Percentiles rank a stretch among this genome's conserved stretches.
Conservation (phyloP, 2,797 vertebrate genomes). For the Brachymystax lenok region DNA sequence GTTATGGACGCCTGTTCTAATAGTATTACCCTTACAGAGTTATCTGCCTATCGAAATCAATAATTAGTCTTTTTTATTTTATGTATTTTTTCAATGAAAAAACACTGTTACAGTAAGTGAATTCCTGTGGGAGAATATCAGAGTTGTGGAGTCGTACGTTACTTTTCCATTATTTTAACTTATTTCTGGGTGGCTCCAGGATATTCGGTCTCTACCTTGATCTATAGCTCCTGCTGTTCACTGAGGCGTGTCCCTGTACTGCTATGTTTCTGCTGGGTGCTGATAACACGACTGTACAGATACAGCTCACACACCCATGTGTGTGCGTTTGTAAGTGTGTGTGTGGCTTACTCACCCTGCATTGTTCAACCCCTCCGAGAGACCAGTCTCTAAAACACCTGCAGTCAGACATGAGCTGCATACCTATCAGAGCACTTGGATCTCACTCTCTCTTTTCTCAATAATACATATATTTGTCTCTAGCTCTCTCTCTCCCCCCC, state of each 20-base stretch:
- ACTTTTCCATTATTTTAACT: not conserved
- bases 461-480: not conserved
- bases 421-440: not conserved
- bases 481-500: not conserved
- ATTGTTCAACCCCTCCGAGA: not conserved
- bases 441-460: slow-evolving; percentile 20
- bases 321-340: no score
- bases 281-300: not conserved
- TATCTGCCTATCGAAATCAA: not conserved
- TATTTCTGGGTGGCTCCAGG: not conserved
- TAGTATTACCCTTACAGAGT: not conserved
- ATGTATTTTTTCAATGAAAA: not conserved
- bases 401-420: not conserved
- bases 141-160: not conserved
- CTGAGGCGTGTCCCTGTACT: not conserved
- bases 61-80: not conserved
- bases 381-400: not conserved
- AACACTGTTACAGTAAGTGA: not conserved
- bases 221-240: not conserved
- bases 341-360: no score
- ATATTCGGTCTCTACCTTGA: not conserved
- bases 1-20: not conserved
- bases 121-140: not conserved
- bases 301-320: no score
- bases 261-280: not conserved